phyloP scores from a whole-genome alignment of 2,113 vertebrate genomes.

The Mugil cephalus region DNA sequence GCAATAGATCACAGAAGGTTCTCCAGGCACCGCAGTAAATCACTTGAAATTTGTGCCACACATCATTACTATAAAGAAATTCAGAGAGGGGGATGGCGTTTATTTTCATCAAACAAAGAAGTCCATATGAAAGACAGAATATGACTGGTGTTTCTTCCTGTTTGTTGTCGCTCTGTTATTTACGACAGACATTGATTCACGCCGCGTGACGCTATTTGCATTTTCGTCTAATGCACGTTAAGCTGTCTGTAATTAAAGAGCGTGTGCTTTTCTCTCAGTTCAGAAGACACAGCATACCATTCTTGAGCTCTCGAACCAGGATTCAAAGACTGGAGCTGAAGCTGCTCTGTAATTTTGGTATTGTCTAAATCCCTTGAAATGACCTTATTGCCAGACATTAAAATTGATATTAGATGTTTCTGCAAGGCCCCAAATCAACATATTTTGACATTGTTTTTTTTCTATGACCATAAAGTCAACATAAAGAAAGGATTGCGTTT shows the following conservation, averaged over 20 bases:
- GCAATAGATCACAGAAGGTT: conserved; percentile 4
- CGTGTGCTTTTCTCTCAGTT: not conserved
- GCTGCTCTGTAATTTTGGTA: not conserved
- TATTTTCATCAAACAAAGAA: conserved; percentile 13
- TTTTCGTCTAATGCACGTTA: not conserved
- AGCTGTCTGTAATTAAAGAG: conserved; percentile 12
- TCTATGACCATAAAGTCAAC: not conserved
- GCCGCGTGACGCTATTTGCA: not conserved
- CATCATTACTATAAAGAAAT: too few relatives aligned
- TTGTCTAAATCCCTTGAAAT: not conserved
- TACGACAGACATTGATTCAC: not conserved
- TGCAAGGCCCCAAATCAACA: not conserved
- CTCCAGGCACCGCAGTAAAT: not conserved
- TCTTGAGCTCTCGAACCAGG: conserved; percentile 3
- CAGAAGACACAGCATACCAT: not conserved
- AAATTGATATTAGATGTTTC: not conserved
- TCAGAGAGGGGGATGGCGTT: not conserved
- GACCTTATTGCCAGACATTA: conserved; percentile 1
- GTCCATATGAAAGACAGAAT: not conserved
- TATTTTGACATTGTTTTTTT: not conserved
- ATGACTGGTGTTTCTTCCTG: not conserved
- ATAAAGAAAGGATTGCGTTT: too few relatives aligned
- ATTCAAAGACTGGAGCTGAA: not conserved
- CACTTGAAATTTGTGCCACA: not conserved
- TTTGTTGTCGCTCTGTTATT: not conserved